Evolutionary conservation across 2,113 vertebrate genomes (phyloP).

Genomic region (Erythrolamprus reginae): DNA sequence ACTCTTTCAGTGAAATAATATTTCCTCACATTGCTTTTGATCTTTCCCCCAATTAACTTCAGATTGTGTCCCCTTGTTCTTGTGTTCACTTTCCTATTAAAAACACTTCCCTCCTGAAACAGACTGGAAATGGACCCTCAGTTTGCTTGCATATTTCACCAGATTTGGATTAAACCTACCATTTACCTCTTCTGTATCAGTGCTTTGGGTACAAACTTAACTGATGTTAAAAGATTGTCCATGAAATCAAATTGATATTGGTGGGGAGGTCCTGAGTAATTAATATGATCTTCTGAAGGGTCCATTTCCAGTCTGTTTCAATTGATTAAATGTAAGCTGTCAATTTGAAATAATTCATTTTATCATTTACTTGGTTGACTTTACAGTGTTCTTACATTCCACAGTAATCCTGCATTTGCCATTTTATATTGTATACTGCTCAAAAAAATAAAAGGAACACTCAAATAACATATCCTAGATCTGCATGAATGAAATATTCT

Average conservation of each 20-base stretch:
- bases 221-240: not conserved
- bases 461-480: no score
- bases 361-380: not conserved
- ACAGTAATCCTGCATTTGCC: not conserved
- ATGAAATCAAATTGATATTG: not conserved
- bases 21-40: no score
- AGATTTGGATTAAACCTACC: not conserved
- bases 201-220: not conserved
- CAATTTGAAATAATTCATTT: not conserved
- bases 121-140: no score
- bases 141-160: not conserved
- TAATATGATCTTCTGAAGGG: not conserved
- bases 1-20: no score
- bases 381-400: not conserved
- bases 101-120: no score
- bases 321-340: not conserved
- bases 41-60: no score
- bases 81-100: no score
- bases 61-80: no score
- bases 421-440: not conserved
- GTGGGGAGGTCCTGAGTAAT: not conserved
- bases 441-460: no score
- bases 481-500: no score
- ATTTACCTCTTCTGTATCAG: not conserved
- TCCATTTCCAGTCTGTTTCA: not conserved